A percentile compares a stretch with the other conserved stretches of the same genome.
Conservation (phyloP, 2,113 vertebrate species). For the Cyprinodon brontotheroides region DNA sequence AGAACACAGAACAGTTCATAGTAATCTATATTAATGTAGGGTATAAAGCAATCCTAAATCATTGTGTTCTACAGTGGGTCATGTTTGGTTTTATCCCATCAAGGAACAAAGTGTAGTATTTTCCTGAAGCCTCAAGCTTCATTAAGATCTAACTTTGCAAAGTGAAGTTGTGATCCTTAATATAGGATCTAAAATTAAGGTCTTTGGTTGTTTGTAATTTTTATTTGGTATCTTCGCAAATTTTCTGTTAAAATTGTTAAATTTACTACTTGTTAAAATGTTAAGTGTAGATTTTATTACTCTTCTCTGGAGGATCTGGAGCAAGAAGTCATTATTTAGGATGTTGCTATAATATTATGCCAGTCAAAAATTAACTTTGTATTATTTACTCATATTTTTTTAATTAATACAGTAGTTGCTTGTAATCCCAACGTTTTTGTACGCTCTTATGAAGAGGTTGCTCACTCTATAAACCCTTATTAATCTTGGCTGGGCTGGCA, state of each 20-base stretch:
- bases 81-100: no score
- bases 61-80: no score
- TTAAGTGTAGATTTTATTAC: background rate
- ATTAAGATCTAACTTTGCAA: background rate
- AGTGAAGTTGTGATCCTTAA: background rate
- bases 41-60: no score
- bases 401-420: background rate
- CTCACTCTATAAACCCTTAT: background rate
- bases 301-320: background rate
- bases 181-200: background rate
- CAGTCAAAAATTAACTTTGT: background rate
- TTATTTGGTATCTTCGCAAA: background rate
- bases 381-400: background rate
- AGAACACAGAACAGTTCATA: no score
- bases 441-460: background rate
- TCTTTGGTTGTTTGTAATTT: background rate
- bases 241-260: no score
- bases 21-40: no score
- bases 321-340: background rate
- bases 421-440: background rate
- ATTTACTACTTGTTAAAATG: background rate
- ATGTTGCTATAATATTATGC: no score
- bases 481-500: background rate
- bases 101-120: no score
- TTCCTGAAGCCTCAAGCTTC: background rate